Base-by-base conservation (phyloP, 2,797 vertebrate genomes). In the Oreortyx pictus region DNA sequence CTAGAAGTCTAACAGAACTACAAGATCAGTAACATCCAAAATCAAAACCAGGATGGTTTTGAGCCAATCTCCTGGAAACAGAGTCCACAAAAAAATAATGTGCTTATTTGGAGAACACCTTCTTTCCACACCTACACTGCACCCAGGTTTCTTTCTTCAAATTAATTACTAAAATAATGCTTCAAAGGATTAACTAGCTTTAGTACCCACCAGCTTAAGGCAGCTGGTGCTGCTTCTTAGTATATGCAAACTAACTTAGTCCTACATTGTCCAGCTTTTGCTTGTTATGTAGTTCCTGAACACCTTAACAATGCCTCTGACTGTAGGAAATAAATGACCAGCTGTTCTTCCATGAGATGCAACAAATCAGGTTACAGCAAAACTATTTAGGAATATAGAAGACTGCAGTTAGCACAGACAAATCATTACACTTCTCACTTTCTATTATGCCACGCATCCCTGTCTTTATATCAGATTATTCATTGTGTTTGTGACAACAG, bases 261-360 rank as follows among this genome's bases (percentile, higher is more conserved):
- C 47, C 80, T 73, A 3, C 11, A 35, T 29, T 49, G 52, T 39
- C 84, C 90, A 85, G 43, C 5, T 76, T 93, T 74, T 47, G 59
- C 72, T 90, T 92, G 49, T 46, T 49, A 76, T 49, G 64, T 84
- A 44, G 68, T 4, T 92, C 61, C 76, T n/a, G 56, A 27, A 64
- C 71, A 75, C 81, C 82, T 70, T 76, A 80, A 10, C 6, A 1
- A 24, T 11, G 20, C 65, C 33, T 78, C 61, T 54, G 90, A 64
- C 82, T 80, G 50, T 66, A 27, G 67, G 67, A 92, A 91, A 88
- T 89, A 86, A 89, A 61, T 33, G 80, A 82, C 66, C 93, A 90
- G 64, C 70, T 91, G 67, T 24, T 79, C 90, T 57, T 68, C 73
- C 68, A 31, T 43, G 72, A 78, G n/a, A 71, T 43, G n/a, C 31